A percentile compares a stretch with the other conserved stretches of the same genome.
Evolutionary conservation across 92 coral and sea anemone genomes (phyloP).

Genomic region (Galaxea fascicularis): DNA sequence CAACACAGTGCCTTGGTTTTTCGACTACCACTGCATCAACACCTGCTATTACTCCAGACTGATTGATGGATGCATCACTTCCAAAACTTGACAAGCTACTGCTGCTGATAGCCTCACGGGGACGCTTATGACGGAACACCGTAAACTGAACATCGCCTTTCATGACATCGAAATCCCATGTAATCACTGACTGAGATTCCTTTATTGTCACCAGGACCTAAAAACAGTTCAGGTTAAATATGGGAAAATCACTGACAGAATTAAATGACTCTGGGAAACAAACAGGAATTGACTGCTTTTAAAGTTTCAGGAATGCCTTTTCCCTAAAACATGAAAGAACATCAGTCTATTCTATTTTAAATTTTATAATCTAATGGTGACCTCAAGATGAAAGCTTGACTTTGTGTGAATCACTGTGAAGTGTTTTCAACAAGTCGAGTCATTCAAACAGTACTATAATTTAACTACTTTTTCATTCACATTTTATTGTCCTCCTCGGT

Average conservation of each 20-base stretch:
- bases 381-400: too few relatives aligned
- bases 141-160: conserved; percentile 95
- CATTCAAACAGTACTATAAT: too few relatives aligned
- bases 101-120: conserved; percentile 92
- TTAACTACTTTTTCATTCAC: too few relatives aligned
- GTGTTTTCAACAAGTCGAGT: too few relatives aligned
- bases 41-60: conserved; percentile 96
- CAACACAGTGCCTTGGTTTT: conserved; percentile 90
- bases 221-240: not conserved
- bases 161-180: conserved; percentile 99
- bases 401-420: too few relatives aligned
- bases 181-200: conserved; percentile 98
- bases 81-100: conserved; percentile 91
- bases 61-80: conserved; percentile 78
- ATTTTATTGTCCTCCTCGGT: too few relatives aligned
- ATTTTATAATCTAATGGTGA: too few relatives aligned
- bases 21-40: conserved; percentile 98
- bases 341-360: too few relatives aligned
- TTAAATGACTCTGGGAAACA: not conserved
- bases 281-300: too few relatives aligned
- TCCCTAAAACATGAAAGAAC: too few relatives aligned
- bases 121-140: conserved; percentile 97
- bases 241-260: not conserved
- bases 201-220: conserved; percentile 93
- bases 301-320: too few relatives aligned